A percentile compares a stretch with the other conserved stretches of the same genome.
Evolutionary conservation across 2,797 vertebrate species (phyloP).

Genomic region (Hephaestus fuliginosus): DNA sequence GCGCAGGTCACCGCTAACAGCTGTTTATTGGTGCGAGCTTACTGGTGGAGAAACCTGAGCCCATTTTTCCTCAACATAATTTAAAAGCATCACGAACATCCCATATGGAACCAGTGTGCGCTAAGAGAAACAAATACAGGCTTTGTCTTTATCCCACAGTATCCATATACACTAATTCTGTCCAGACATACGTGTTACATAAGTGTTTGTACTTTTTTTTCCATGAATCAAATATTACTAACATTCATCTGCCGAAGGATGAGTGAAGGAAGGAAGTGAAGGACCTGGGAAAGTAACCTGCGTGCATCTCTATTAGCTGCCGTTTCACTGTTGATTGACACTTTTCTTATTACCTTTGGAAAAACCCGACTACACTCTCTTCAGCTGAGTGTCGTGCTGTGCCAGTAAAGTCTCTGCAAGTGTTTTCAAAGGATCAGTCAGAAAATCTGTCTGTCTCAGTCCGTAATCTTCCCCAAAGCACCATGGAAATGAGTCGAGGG

Average conservation of each 20-base stretch:
- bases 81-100: constrained; percentile 64
- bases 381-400: constrained; percentile 23
- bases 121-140: constrained; percentile 57
- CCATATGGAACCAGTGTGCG: constrained; percentile 59
- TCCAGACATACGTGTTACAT: constrained; percentile 32
- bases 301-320: constrained; percentile 9
- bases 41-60: constrained; percentile 58
- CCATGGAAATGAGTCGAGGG: constrained; percentile 49
- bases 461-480: constrained; percentile 45
- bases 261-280: not conserved
- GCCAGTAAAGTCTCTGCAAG: constrained; percentile 25
- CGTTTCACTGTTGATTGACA: constrained; percentile 52
- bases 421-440: constrained; percentile 64
- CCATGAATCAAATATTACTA: constrained; percentile 28
- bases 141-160: constrained; percentile 48
- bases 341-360: constrained; percentile 51
- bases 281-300: constrained; percentile 11
- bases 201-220: constrained; percentile 12
- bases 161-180: constrained; percentile 35
- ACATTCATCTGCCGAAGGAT: not conserved
- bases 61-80: constrained; percentile 63
- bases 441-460: constrained; percentile 56
- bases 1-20: constrained; percentile 62
- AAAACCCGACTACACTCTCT: constrained; percentile 7
- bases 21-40: constrained; percentile 77